Base-by-base conservation (phyloP, 2,797 vertebrate genomes). In the Acridotheres tristis region DNA sequence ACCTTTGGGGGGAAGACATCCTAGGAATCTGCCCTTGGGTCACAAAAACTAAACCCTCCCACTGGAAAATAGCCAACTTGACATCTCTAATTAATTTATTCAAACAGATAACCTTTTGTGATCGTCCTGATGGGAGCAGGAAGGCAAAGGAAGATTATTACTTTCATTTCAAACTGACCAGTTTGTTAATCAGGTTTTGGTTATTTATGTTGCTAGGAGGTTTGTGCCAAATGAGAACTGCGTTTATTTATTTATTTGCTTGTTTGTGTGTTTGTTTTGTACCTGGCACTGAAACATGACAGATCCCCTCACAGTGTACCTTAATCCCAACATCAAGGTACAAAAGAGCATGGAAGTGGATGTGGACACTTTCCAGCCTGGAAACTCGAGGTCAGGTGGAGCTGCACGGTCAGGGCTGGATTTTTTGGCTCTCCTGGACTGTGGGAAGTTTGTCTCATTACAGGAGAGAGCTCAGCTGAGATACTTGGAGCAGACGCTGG, bases 161-260 rank as follows among this genome's bases (percentile, higher is more conserved):
- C 76, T 94, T 95, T 90, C 18, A 85, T 96, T 95, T 96, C 83
- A 86, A 88, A 85, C 61, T 95, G 95, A 89, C 90, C 85, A 43
- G 73, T 84, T 89, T 61, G 63, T 91, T 97, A 86, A 97, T 95
- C 79, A 82, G 66, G 66, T 89, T 95, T 89, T 47, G 93, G 68
- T 93, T 88, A 94, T 95, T 92, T 95, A 81, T 88, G 71, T 74
- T 91, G 75, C 85, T 82, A 77, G 74, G 85, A 96, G 57, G 57
- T 82, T 86, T 73, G 36, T 89, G 75, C 87, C 73, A 88, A 93
- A 94, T 30, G 55, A 90, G 59, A 91, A 25, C 30, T 6, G 40
- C 17, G 17, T 63, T 53, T 75, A 8, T 58, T 58, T 58, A 1
- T 74, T 27, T 45, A 2, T 66, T 80, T 90, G 21, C 48, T 77